Percentiles rank a stretch among this genome's conserved stretches.
Conservation (phyloP, 2,888 invertebrate species). For the Notocelia uddmanniana region DNA sequence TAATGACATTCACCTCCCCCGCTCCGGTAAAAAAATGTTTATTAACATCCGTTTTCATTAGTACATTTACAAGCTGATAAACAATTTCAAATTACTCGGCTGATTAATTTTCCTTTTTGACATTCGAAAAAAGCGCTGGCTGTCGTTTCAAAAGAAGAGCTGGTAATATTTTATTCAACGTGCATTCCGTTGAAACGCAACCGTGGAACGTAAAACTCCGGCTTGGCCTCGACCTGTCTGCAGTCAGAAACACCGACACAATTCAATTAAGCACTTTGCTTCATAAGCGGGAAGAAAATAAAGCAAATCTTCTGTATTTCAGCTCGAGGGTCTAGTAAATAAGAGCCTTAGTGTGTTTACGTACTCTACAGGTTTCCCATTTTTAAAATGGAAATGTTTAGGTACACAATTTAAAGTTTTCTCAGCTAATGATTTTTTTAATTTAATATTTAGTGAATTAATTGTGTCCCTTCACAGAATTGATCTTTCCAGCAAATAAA, state of each 20-base stretch:
- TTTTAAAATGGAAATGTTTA: not conserved
- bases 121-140: not conserved
- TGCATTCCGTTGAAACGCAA: conserved; percentile 30
- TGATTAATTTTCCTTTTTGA: not conserved
- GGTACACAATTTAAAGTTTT: not conserved
- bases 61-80: not conserved
- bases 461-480: not conserved
- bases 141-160: conserved; percentile 8
- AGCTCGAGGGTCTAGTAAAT: conserved; percentile 18
- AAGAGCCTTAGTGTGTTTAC: conserved; percentile 26
- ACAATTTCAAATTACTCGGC: not conserved
- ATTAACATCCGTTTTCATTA: not conserved
- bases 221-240: conserved; percentile 15
- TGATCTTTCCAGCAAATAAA: not conserved
- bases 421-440: not conserved
- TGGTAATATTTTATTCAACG: conserved; percentile 30
- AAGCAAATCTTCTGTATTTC: conserved; percentile 25
- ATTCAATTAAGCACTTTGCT: conserved; percentile 46
- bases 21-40: not conserved
- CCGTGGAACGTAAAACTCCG: conserved; percentile 10
- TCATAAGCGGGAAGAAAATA: conserved; percentile 40
- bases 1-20: not conserved
- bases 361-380: not conserved
- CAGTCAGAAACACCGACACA: conserved; percentile 34
- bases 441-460: too few species aligned